Base-by-base conservation (phyloP, 2,113 vertebrate species). In the Falco punctatus region DNA sequence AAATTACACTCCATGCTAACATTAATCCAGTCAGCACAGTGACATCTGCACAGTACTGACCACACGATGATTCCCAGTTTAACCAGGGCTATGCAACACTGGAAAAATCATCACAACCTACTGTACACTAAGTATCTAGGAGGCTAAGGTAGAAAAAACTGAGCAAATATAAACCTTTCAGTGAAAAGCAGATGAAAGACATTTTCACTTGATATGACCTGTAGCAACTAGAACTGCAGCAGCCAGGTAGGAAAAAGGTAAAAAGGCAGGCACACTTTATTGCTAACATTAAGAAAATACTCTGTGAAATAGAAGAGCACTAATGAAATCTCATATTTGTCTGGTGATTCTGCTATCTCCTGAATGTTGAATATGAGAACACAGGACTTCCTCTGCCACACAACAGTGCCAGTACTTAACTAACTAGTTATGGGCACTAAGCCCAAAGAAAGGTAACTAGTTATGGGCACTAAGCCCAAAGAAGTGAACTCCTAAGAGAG, bases 1-100 rank as follows among this genome's bases (percentile, higher is more conserved):
- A 96, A 96, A 95, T 98, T 81, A 96, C 75, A 70, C 48, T 64
- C 79, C 73, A 33, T 81, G 73, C 70, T 86, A 86, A 74, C 79
- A 88, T 66, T 86, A 75, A 81, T 94, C 86, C 87, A 82, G 19
- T 82, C 73, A 40, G 49, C 49, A 35, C 54, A 52, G 38, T 82
- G 65, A 81, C 83, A 74, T 23, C 58, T 62, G 55, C 66, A 55
- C 46, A 23, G 33, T 11, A 66, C 27, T 70, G 85, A 89, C 85
- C 83, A 81, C 49, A 70, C 74, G 75, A 91, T 55, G 26, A 91
- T 88, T 71, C 73, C 72, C 64, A 87, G 64, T 75, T 87, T 90
- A 77, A 69, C 38, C 40, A 81, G 79, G 40, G 23, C 58, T 59
- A 11, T 51, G 58, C n/a, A 72, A 82, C 95, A 59, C 58, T 83